phyloP scores from a whole-genome alignment of 2,113 vertebrate species.

The Miniopterus natalensis region DNA sequence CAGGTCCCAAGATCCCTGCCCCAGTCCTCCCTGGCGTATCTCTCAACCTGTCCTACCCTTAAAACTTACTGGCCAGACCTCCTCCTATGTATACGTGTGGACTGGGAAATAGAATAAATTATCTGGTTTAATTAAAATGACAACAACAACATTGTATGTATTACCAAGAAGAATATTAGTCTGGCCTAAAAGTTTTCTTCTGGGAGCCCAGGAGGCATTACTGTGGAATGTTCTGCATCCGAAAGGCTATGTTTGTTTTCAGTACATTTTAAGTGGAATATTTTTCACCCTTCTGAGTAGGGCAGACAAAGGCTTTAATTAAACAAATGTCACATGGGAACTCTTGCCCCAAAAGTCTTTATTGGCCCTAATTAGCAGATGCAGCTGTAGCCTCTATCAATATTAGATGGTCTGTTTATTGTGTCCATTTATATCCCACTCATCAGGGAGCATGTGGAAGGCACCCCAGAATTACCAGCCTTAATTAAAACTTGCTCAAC shows the following conservation, averaged over 20 bases:
- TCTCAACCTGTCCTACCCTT: background rate
- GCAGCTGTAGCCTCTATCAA: slow-evolving; percentile 79
- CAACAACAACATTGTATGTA: background rate
- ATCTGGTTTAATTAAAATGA: slow-evolving; percentile 45
- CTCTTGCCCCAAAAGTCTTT: slow-evolving; percentile 73
- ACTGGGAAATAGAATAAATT: slow-evolving; percentile 34
- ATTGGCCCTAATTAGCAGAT: slow-evolving; percentile 77
- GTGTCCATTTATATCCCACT: slow-evolving; percentile 74
- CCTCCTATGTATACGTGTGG: background rate
- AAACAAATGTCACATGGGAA: slow-evolving; percentile 74
- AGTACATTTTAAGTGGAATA: slow-evolving; percentile 63
- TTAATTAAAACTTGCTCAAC: slow-evolving; percentile 75
- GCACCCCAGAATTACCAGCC: slow-evolving; percentile 64
- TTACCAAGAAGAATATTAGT: slow-evolving; percentile 46
- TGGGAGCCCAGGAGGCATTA: background rate
- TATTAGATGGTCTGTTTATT: slow-evolving; percentile 79
- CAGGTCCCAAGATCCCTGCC: background rate
- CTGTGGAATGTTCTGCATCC: slow-evolving; percentile 47
- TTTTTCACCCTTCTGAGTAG: slow-evolving; percentile 74
- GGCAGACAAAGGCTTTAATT: slow-evolving; percentile 79
- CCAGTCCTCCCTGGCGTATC: background rate
- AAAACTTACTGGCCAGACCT: background rate
- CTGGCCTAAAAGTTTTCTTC: slow-evolving; percentile 36
- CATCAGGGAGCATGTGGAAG: slow-evolving; percentile 70
- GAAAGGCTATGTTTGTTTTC: slow-evolving; percentile 74